phyloP scores from a whole-genome alignment of 2,797 vertebrate species.

The Gadopsis bispinosus region DNA sequence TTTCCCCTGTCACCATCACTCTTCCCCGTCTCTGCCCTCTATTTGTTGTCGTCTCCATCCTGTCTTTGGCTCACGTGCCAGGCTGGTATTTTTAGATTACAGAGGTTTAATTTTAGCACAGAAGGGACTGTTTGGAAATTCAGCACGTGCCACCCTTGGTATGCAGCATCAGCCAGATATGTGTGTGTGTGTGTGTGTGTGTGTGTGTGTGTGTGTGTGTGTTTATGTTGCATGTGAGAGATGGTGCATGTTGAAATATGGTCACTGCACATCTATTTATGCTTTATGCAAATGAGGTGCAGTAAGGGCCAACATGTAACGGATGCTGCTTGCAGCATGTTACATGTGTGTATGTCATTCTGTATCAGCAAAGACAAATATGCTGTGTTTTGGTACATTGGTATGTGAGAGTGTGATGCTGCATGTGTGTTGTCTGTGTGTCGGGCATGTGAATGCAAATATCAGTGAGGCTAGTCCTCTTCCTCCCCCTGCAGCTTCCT shows the following conservation, averaged over 20 bases:
- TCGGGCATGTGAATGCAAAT: conserved; percentile 61
- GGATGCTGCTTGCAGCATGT: not conserved
- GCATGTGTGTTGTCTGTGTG: conserved; percentile 12
- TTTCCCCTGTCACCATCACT: not conserved
- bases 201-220: not conserved
- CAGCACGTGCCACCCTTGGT: conserved; percentile 54
- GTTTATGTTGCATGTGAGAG: not conserved
- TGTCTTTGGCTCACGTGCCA: conserved; percentile 60
- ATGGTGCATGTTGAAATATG: not conserved
- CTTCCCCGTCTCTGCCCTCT: conserved; percentile 17
- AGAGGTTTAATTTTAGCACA: conserved; percentile 75
- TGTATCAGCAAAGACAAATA: conserved; percentile 15
- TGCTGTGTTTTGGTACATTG: conserved; percentile 2
- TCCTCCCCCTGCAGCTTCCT: conserved; percentile 36
- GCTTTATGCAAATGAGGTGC: not conserved
- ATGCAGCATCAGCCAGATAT: conserved; percentile 18
- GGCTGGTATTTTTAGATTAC: conserved; percentile 77
- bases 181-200: not conserved
- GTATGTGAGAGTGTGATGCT: conserved; percentile 6
- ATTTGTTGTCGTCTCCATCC: conserved; percentile 61
- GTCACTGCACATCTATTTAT: not conserved
- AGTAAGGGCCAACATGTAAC: not conserved
- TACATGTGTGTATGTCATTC: not conserved
- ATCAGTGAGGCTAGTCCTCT: conserved; percentile 22
- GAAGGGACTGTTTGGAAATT: conserved; percentile 51